These are phyloP conservation scores for Pseudomyrmex pallidus DNA, from an alignment of 1,140 invertebrate species.

Conservation along the genomic window DNA sequence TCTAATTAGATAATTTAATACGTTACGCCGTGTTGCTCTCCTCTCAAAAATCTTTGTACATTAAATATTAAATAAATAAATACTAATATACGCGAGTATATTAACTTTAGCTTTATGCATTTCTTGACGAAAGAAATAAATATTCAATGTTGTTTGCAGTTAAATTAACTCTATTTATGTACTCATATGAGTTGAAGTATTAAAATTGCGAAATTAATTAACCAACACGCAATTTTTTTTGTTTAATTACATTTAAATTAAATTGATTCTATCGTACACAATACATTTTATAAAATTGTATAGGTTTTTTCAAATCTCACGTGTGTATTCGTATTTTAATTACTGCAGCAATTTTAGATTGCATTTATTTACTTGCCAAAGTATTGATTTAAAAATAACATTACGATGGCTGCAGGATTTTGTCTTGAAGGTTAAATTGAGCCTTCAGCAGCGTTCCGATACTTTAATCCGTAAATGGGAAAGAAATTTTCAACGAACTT, in stretches of 20 bases:
- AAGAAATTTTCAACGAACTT: constrained; percentile 57
- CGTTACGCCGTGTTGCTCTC: constrained; percentile 7
- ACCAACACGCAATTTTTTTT: no score
- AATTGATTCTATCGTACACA: no score
- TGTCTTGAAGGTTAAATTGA: constrained; percentile 52
- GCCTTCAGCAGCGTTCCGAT: constrained; percentile 53
- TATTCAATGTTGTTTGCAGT: no score
- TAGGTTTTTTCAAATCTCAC: no score
- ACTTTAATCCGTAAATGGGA: constrained; percentile 56
- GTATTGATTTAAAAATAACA: constrained; percentile 21
- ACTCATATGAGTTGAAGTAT: no score
- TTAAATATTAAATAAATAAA: constrained; percentile 34
- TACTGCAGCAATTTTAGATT: constrained; percentile 2
- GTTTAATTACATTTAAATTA: no score
- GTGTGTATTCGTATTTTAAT: neutral
- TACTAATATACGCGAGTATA: no score
- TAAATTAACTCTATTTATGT: no score
- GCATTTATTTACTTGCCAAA: constrained; percentile 9
- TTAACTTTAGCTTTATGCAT: no score
- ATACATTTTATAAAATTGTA: no score
- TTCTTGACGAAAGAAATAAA: no score
- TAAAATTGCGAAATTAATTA: no score
- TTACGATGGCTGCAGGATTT: constrained; percentile 20
- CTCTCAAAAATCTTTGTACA: constrained; percentile 14
- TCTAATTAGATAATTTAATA: constrained; percentile 62